Evolutionary conservation across 2,888 invertebrate species (phyloP).

Genomic region (Chrysomela aeneicollis): DNA sequence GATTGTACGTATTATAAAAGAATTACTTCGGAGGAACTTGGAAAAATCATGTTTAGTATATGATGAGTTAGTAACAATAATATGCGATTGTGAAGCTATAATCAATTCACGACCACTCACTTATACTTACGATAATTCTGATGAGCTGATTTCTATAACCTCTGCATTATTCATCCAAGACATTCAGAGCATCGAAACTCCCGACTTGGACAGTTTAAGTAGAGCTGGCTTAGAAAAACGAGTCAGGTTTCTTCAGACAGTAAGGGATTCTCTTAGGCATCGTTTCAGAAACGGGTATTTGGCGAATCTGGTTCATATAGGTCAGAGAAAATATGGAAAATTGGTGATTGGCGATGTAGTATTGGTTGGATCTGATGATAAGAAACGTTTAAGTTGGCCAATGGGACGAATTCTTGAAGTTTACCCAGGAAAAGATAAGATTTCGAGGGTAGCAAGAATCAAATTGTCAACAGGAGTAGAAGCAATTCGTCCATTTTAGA

Average conservation of each 20-base stretch:
- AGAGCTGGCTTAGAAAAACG: background rate
- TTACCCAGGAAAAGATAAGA: background rate
- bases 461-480: constrained; percentile 10
- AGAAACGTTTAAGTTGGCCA: background rate
- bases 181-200: background rate
- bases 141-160: constrained; percentile 7
- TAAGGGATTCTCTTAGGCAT: background rate
- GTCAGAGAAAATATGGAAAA: background rate
- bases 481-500: background rate
- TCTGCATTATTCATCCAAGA: constrained; percentile 12
- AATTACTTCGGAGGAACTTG: constrained; percentile 18
- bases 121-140: constrained; percentile 10
- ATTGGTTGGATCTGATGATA: background rate
- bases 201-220: background rate
- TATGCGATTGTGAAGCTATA: constrained; percentile 23
- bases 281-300: background rate
- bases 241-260: background rate
- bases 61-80: constrained; percentile 17
- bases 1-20: constrained; percentile 20
- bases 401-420: background rate
- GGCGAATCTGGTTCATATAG: background rate
- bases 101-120: constrained; percentile 21
- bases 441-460: background rate
- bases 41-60: constrained; percentile 14
- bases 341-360: background rate